Conservation (phyloP, 2,888 invertebrate species). For the Exephanes ischioxanthus region DNA sequence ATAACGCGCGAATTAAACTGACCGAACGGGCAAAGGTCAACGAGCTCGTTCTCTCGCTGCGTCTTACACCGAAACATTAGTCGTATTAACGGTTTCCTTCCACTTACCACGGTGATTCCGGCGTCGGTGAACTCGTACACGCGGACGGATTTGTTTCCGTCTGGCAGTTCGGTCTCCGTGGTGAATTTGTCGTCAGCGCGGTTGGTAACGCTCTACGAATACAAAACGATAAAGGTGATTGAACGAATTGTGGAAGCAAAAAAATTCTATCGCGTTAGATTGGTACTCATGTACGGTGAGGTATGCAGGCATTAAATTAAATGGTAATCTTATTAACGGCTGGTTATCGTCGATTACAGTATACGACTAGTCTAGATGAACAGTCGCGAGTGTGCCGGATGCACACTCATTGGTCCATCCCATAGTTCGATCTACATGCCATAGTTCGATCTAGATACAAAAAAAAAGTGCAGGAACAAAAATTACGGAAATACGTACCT, state of each 20-base stretch:
- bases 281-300: too few relatives aligned
- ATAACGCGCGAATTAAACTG: not conserved
- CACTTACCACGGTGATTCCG: slow-evolving; percentile 81
- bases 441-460: too few relatives aligned
- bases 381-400: slow-evolving; percentile 39
- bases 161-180: slow-evolving; percentile 77
- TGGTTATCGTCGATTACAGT: slow-evolving; percentile 23
- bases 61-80: not conserved
- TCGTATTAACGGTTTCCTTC: slow-evolving; percentile 20
- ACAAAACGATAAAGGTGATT: slow-evolving; percentile 51
- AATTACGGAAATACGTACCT: slow-evolving; percentile 75
- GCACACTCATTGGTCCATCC: not conserved
- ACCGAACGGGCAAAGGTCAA: not conserved
- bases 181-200: slow-evolving; percentile 78
- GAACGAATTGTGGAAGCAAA: not conserved
- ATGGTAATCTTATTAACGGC: slow-evolving; percentile 50
- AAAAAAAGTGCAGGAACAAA: slow-evolving; percentile 9
- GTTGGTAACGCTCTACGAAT: slow-evolving; percentile 78
- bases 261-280: not conserved
- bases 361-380: slow-evolving; percentile 34
- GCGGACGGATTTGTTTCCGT: slow-evolving; percentile 77
- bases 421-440: too few relatives aligned
- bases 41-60: not conserved
- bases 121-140: slow-evolving; percentile 81
- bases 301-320: slow-evolving; percentile 29